Percentiles rank a stretch among this genome's conserved stretches.
Evolutionary conservation across 2,888 invertebrate genomes (phyloP).

Genomic region (Polydrusus pterygomalis): DNA sequence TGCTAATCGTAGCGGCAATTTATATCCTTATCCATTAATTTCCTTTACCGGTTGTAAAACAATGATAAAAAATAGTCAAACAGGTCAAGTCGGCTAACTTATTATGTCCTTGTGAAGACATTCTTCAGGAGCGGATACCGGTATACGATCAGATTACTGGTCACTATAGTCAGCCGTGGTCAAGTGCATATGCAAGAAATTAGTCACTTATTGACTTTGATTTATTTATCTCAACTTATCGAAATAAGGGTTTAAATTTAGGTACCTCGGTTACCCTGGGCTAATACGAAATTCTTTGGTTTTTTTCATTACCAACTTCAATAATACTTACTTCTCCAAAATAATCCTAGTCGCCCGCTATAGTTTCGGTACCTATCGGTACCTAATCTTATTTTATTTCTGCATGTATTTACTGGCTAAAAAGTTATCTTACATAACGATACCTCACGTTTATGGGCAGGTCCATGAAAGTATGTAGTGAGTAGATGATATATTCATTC

Average conservation of each 20-base stretch:
- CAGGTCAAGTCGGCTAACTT: conserved; percentile 47
- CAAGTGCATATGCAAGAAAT: conserved; percentile 43
- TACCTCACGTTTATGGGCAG: too few relatives aligned
- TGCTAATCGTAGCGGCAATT: neutral
- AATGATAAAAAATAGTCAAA: conserved; percentile 29
- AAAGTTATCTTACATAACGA: too few relatives aligned
- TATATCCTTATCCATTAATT: neutral
- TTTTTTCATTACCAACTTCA: too few relatives aligned
- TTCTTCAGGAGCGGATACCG: conserved; percentile 48
- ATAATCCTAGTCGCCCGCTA: too few relatives aligned
- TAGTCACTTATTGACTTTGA: conserved; percentile 5
- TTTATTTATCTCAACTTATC: conserved; percentile 1
- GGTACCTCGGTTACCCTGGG: neutral
- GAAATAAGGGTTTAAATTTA: neutral
- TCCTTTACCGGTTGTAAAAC: neutral
- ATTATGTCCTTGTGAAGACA: conserved; percentile 54
- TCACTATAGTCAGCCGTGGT: conserved; percentile 42
- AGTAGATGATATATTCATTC: too few relatives aligned
- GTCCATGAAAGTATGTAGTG: too few relatives aligned
- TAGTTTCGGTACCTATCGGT: too few relatives aligned
- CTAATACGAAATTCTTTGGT: too few relatives aligned
- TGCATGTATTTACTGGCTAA: too few relatives aligned
- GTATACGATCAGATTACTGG: conserved; percentile 39
- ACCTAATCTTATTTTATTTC: too few relatives aligned
- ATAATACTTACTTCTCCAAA: too few relatives aligned